These are phyloP conservation scores for Philypnodon macrostomus DNA, from an alignment of 2,797 vertebrate species.

Conservation along the genomic window DNA sequence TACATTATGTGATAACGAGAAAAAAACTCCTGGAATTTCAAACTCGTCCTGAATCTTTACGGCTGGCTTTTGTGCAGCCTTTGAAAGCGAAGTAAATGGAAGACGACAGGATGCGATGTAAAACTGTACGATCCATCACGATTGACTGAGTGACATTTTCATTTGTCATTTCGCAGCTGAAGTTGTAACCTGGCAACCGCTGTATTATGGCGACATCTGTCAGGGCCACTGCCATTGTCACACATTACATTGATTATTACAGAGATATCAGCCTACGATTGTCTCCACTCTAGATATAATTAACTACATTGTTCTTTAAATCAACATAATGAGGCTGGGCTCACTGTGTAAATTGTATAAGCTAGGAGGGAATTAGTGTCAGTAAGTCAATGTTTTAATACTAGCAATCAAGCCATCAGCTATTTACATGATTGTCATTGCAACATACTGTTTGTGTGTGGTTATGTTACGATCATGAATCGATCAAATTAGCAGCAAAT, in stretches of 20 bases:
- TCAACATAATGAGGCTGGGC: background rate
- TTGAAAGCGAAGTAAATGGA: background rate
- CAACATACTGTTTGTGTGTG: background rate
- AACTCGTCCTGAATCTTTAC: constrained; percentile 2
- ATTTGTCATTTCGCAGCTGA: background rate
- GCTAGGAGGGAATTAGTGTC: background rate
- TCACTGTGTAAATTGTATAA: background rate
- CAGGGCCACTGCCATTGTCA: background rate
- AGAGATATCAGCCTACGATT: background rate
- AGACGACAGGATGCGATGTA: background rate
- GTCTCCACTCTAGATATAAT: background rate
- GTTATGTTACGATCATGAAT: too few species aligned
- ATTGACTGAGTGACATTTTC: background rate
- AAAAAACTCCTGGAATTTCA: constrained; percentile 17
- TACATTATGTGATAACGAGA: constrained; percentile 3
- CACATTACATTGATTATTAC: background rate
- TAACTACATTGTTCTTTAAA: background rate
- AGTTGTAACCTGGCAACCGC: constrained; percentile 14
- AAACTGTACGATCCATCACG: background rate
- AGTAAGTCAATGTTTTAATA: background rate
- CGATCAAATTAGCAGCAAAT: too few species aligned
- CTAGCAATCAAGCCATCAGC: background rate
- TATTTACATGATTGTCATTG: background rate
- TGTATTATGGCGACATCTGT: background rate
- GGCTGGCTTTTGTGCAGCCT: too few species aligned